Evolutionary conservation across 2,888 invertebrate species (phyloP).

Genomic region (Idaea dimidiata): DNA sequence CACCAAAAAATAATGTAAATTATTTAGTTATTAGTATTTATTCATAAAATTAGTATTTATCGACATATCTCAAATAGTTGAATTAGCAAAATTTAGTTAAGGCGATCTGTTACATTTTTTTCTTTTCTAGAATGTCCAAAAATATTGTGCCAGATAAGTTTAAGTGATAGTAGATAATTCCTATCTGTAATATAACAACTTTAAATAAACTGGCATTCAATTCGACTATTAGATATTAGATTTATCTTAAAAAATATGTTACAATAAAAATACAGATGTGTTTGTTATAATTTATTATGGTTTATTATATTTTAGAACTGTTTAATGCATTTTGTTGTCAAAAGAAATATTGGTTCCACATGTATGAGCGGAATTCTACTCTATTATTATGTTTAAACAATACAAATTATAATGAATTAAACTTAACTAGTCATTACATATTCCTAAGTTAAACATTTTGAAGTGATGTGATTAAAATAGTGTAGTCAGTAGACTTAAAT

Average conservation of each 20-base stretch:
- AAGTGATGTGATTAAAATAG: neutral
- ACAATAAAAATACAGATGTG: neutral
- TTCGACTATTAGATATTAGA: neutral
- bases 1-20: slow-evolving; percentile 39
- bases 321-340: neutral
- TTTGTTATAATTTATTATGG: slow-evolving; percentile 1
- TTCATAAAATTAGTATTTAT: slow-evolving; percentile 31
- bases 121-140: neutral
- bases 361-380: slow-evolving; percentile 10
- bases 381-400: slow-evolving; percentile 7
- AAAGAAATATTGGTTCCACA: slow-evolving; percentile 1
- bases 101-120: neutral
- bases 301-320: neutral
- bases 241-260: neutral
- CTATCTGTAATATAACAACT: slow-evolving; percentile 30
- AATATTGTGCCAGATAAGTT: neutral
- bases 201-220: slow-evolving; percentile 1
- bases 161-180: slow-evolving; percentile 15
- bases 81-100: neutral
- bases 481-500: neutral
- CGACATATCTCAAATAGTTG: neutral
- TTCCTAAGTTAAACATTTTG: neutral
- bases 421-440: neutral
- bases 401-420: neutral
- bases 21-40: slow-evolving; percentile 22